Evolutionary conservation across 1,140 invertebrate species (phyloP), one percentile per base, ranked within the genome.

Genomic region (Drosophila nigrodunni): DNA sequence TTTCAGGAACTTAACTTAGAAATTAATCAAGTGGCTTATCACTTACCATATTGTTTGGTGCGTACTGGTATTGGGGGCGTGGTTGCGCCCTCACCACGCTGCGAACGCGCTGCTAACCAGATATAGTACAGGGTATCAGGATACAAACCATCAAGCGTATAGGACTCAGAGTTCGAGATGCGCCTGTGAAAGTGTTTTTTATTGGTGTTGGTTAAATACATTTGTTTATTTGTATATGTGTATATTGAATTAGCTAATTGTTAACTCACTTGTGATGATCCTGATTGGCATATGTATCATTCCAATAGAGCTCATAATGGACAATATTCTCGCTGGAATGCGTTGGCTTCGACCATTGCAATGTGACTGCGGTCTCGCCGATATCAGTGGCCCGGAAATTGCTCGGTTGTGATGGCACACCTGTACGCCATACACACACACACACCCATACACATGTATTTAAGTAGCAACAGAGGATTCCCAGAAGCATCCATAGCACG

Each of bases 51-150:
- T 95, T 97, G 97, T 92, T 98, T 98, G 35, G 98, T 99, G 93
- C 97, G 95, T 50, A 98, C 97, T 64, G 97, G 97, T 78, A 98
- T 96, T 0, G 97, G 97, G n/a, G 98, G 97, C 5, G 98, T 99
- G 25, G 97, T 96, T 4, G 98, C 97, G 9, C 98, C 98, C 93
- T 99, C 98, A 3, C 98, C 98, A 39, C 97, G 94, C 73, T 97
- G 95, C 2, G 97, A 98, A 69, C 97, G 94, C 13, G 98, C 98
- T 2, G 98, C 97, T 72, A 99, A 93, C 97, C 98, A 98, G 70
- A 99, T 96, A 93, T 98, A 98, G 94, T 99, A 99, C 41, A 98
- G 93, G 3, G 98, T 99, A 93, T 99, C 98, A 6, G 98, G 98
- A 88, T 98, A 98, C 1, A 99, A 94, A 37, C 96, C 96, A 55